Evolutionary conservation across 2,797 vertebrate species (phyloP).

Genomic region (Oophaga sylvatica): DNA sequence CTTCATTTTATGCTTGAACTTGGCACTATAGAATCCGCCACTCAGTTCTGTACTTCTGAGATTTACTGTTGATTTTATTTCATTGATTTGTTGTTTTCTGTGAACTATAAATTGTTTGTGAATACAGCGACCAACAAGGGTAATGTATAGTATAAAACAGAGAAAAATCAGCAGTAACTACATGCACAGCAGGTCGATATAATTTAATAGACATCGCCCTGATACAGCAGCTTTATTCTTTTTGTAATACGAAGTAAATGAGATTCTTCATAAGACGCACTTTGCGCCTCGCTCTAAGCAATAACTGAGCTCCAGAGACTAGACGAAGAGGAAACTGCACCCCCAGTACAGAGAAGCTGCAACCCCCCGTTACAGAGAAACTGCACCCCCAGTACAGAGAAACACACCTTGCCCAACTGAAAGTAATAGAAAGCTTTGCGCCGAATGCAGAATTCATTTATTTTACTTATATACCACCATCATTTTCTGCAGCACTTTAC

Average conservation of each 20-base stretch:
- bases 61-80: constrained; percentile 17
- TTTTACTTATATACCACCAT: too few relatives aligned
- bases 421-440: too few relatives aligned
- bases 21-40: not conserved
- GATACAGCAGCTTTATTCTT: not conserved
- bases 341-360: too few relatives aligned
- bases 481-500: too few relatives aligned
- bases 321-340: not conserved
- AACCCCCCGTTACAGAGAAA: too few relatives aligned
- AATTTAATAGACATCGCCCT: constrained; percentile 36
- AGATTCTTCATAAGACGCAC: constrained; percentile 20
- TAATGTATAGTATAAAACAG: constrained; percentile 23
- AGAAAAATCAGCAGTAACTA: constrained; percentile 29
- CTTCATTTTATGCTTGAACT: too few relatives aligned
- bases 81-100: constrained; percentile 47
- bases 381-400: too few relatives aligned
- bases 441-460: too few relatives aligned
- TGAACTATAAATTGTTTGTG: constrained; percentile 45
- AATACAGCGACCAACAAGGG: constrained; percentile 17
- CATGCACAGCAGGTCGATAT: constrained; percentile 34
- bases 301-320: not conserved
- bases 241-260: constrained; percentile 21
- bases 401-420: not conserved
- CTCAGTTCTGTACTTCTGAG: not conserved
- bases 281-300: not conserved